Evolutionary conservation across 2,797 vertebrate genomes (phyloP), one percentile per base, ranked within the genome.

Genomic region (Cuculus canorus): DNA sequence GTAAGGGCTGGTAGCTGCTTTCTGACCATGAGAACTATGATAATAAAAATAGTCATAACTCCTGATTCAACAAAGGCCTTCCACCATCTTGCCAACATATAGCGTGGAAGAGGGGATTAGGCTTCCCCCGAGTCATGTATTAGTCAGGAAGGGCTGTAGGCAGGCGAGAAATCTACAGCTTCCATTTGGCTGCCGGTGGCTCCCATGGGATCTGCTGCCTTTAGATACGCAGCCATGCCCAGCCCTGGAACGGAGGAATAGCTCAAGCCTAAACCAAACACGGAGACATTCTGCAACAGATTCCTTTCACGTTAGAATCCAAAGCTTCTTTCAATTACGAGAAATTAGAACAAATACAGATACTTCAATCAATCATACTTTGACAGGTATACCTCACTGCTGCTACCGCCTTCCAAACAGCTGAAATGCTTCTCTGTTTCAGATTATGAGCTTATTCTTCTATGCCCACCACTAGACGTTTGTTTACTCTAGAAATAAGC

Each of bases 321-420:
- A 0, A 78, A 33, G 3, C 3, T 3, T 64, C 50, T 72, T 61
- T 80, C 57, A 69, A 4, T 41, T n/a, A 17, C 0, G 8, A 70
- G n/a, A 63, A 72, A 73, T 69, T 3, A 43, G 45, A 48, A 33
- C 15, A 32, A 54, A 19, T 23, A 75, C 0, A 72, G 54, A 43
- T 17, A 19, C n/a, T 65, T 53, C 45, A 33, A 4, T 57, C 56
- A 45, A 8, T 13, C 11, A 4, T 0, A 24, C 41, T 39, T 24
- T 3, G 56, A 50, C 32, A 47, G 47, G 21, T 47, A 22, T 80
- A 57, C 25, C 52, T 60, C 30, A 30, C 6, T 39, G 35, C 64
- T 35, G 23, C 48, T 81, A 41, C 27, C 69, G 77, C 66, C 45
- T 71, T 63, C 35, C 0, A 0, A 82, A n/a, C 23, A 84, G 47